Percentiles rank a stretch among this genome's conserved stretches.
Evolutionary conservation across 2,797 vertebrate genomes (phyloP).

Genomic region (Garrulus glandarius): DNA sequence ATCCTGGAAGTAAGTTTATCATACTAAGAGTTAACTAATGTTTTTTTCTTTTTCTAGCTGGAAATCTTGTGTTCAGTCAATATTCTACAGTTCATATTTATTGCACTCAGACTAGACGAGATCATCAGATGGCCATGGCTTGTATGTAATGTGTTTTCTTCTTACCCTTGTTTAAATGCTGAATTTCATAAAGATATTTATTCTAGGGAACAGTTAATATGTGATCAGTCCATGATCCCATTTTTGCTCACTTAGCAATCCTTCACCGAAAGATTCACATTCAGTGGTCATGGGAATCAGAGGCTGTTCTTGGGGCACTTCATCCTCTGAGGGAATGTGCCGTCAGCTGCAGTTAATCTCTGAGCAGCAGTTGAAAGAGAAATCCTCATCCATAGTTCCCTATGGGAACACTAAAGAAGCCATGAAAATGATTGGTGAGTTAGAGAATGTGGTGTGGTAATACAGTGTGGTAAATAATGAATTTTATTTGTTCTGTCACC

Average conservation of each 20-base stretch:
- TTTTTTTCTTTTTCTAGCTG: conserved; percentile 79
- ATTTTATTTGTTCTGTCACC: neutral
- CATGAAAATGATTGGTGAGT: neutral
- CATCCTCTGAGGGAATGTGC: neutral
- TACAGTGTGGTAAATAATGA: neutral
- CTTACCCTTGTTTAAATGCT: neutral
- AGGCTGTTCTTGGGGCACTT: neutral
- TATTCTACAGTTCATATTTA: conserved; percentile 99
- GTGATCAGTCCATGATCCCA: neutral
- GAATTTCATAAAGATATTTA: neutral
- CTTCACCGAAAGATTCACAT: neutral
- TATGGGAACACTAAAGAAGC: neutral
- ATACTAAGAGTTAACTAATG: neutral
- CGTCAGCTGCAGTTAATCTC: neutral
- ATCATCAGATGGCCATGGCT: conserved; percentile 99
- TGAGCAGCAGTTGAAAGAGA: neutral
- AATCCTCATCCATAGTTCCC: neutral
- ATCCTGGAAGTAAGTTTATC: neutral
- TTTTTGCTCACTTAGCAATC: neutral
- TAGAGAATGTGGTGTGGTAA: neutral
- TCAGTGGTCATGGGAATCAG: neutral
- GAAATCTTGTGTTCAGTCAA: conserved; percentile 98
- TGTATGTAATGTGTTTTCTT: conserved; percentile 77
- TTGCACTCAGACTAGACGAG: conserved; percentile 90
- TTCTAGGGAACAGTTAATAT: neutral